Conservation (phyloP, 2,113 vertebrate species). For the Antennarius striatus region DNA sequence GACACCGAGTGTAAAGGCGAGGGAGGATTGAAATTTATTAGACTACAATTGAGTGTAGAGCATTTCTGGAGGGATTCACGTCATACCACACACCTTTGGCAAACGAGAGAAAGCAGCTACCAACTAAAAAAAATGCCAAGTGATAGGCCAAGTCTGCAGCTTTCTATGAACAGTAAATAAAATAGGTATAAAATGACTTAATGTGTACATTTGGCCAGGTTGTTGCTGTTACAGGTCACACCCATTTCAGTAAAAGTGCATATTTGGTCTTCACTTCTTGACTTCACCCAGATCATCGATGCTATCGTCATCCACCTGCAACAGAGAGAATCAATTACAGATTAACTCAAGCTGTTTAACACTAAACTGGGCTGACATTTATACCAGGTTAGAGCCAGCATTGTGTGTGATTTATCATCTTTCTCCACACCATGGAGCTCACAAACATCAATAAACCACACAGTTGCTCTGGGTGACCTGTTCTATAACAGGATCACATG, state of each 20-base stretch:
- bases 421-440: too few relatives aligned
- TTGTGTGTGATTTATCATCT: too few relatives aligned
- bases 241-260: conserved; percentile 86
- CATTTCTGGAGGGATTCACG: conserved; percentile 82
- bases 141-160: conserved; percentile 80
- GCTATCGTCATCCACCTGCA: conserved; percentile 96
- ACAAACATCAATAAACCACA: too few relatives aligned
- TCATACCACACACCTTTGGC: conserved; percentile 90
- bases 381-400: too few relatives aligned
- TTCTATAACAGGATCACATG: too few relatives aligned
- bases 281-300: conserved; percentile 99
- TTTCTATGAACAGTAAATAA: conserved; percentile 87
- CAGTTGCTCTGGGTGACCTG: too few relatives aligned
- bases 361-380: too few relatives aligned
- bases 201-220: conserved; percentile 86
- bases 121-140: conserved; percentile 83
- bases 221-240: conserved; percentile 81
- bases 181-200: conserved; percentile 85
- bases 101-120: conserved; percentile 88
- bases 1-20: conserved; percentile 40
- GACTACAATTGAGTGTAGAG: conserved; percentile 84
- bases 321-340: neutral
- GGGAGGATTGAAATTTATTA: conserved; percentile 88
- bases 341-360: too few relatives aligned
- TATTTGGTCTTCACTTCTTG: conserved; percentile 90